Base-by-base conservation (phyloP, 1,140 invertebrate species). In the Drosophila sproati region DNA sequence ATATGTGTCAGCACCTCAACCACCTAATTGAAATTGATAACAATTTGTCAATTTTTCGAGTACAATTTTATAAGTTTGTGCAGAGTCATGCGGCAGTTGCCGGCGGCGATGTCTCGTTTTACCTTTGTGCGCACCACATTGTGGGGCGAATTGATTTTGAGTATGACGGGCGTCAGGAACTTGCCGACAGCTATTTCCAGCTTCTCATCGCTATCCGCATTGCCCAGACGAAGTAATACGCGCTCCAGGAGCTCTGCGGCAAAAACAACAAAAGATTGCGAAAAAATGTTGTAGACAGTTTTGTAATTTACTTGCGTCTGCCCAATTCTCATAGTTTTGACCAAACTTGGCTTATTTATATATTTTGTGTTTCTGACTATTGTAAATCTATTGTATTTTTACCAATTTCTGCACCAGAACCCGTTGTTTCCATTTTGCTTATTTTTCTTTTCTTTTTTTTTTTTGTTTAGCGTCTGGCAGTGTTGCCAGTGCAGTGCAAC, bases 1-100 rank as follows among this genome's bases (percentile, higher is more conserved):
- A 99, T 96, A 92, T 99, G 98, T 59, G 98, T 96, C 28, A 98
- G 92, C n/a, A 98, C 93, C 92, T 98, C 98, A 96, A 98, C 97
- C 5, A 98, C 96, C 95, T 98, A 93, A 3, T 12, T 4, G 48
- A 56, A 48, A 1, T 39, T 60, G n/a, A 37, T 72, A 52, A 62
- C 72, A 41, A 10, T 6, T 60, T 82, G 50, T 71, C 50, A 62
- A 12, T 28, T 39, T 41, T 7, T 10, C 20, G 20, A 20, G 20
- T 20, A 20, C 20, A 20, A 20, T 43, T 43, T n/a, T 39, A 62
- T 7, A 4, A 5, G 61, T 68, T 75, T 82, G 0, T 88, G 83
- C 80, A 59, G 4, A 39, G 70, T 81, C 80, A 89, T 76, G 52
- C 34, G 6, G 28, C 2, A n/a, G 31, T 7, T 34, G 39, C n/a